Base-by-base conservation (phyloP, 2,888 invertebrate genomes). In the Clepsis dumicolana region DNA sequence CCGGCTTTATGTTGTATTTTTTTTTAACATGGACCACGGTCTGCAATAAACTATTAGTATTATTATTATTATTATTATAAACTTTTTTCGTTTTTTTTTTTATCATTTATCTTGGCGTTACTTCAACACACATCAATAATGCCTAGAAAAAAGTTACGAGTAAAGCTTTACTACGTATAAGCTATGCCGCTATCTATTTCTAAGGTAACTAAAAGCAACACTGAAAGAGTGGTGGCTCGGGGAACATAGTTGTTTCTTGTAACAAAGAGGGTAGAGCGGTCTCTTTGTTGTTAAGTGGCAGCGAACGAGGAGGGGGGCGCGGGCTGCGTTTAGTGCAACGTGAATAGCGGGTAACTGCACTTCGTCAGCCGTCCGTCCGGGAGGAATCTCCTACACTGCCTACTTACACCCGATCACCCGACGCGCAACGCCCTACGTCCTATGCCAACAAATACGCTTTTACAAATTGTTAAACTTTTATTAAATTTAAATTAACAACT, bases 281-380 rank as follows among this genome's bases (percentile, higher is more conserved):
- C 88, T 91, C 91, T 93, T 91, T 92, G 91, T 92, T 89, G 89
- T 88, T 88, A 90, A 92, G 91, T 92, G 91, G 89, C 87, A 86
- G 82, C 79, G 79, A 80, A 77, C 76, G 81, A 59, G 77, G 78
- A 80, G 73, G 80, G 79, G 80, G 78, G 81, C 71, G 79, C 80
- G 85, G 87, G 88, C 83, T 85, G 88, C 88, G 86, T 89, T 90
- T 89, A 90, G 90, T 87, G 88, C 82, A 82, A 85, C 86, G 86
- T 89, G 91, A 90, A 88, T 90, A 89, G 87, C 88, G 89, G 87
- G 90, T 89, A 90, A 90, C 89, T 91, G 91, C 91, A 92, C 91
- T 91, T 89, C 90, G 91, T 91, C 91, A 91, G 85, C 82, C 88
- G 88, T 86, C 86, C 84, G 87, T 86, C 86, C 86, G 90, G 89